phyloP scores from a whole-genome alignment of 2,113 vertebrate species.

The Polypterus bichir region DNA sequence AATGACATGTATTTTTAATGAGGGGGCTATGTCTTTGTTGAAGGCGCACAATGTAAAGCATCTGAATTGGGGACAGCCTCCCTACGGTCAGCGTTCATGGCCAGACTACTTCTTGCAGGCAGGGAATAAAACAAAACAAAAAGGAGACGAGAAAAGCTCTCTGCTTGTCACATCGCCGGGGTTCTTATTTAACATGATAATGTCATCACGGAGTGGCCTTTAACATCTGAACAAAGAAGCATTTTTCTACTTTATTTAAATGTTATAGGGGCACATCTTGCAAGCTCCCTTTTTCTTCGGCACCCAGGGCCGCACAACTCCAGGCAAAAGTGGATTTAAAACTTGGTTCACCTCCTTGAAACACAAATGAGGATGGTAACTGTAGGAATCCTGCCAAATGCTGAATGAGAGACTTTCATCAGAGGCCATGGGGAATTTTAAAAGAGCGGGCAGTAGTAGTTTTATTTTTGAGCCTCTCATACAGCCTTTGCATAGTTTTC shows the following conservation, averaged over 20 bases:
- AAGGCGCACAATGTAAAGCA: constrained; percentile 30
- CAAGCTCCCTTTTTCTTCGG: no score
- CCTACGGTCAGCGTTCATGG: not conserved
- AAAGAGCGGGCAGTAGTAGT: no score
- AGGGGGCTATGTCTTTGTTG: constrained; percentile 47
- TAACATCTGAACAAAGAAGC: constrained; percentile 1
- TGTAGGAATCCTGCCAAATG: no score
- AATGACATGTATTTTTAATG: constrained; percentile 54
- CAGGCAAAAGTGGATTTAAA: no score
- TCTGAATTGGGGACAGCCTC: constrained; percentile 10
- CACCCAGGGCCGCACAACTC: no score
- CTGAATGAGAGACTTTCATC: no score
- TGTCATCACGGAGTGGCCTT: constrained; percentile 8
- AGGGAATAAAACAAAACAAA: constrained; percentile 28
- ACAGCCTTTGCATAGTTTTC: no score
- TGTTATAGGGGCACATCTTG: not conserved
- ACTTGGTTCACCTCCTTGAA: no score
- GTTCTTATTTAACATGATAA: constrained; percentile 15
- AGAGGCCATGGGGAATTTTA: no score
- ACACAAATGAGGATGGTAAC: no score
- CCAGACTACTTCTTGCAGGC: not conserved
- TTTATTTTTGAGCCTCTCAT: no score
- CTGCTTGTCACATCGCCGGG: constrained; percentile 5
- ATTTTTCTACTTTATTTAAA: not conserved
- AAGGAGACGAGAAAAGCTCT: constrained; percentile 17